These are phyloP conservation scores for Apamea crenata DNA, from an alignment of 2,888 invertebrate species.

Conservation along the genomic window DNA sequence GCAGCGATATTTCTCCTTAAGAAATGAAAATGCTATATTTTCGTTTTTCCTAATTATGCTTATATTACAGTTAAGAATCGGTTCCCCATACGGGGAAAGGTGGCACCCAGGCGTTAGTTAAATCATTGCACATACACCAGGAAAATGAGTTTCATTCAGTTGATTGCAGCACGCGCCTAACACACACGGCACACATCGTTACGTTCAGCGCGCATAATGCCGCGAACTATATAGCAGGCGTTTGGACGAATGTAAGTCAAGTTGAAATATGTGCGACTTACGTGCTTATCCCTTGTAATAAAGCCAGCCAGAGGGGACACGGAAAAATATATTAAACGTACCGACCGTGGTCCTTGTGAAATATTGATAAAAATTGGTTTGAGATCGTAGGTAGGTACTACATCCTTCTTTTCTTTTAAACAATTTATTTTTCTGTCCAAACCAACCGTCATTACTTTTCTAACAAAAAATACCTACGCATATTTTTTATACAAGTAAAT, in stretches of 20 bases:
- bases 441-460: neutral
- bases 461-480: neutral
- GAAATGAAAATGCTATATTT: neutral
- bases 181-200: slow-evolving; percentile 55
- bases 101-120: neutral
- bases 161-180: slow-evolving; percentile 47
- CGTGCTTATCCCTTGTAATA: slow-evolving; percentile 50
- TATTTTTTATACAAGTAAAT: neutral
- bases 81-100: no score
- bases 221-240: slow-evolving; percentile 60
- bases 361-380: slow-evolving; percentile 38
- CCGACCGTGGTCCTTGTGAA: slow-evolving; percentile 30
- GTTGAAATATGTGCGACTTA: slow-evolving; percentile 59
- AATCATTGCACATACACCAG: neutral
- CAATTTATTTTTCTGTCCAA: neutral
- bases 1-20: neutral
- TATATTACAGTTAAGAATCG: no score
- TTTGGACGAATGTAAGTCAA: slow-evolving; percentile 41
- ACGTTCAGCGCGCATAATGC: slow-evolving; percentile 55
- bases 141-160: slow-evolving; percentile 15
- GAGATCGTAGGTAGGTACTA: slow-evolving; percentile 8
- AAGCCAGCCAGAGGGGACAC: slow-evolving; percentile 22
- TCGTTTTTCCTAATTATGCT: no score
- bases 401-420: slow-evolving; percentile 7
- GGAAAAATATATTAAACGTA: slow-evolving; percentile 41